Conservation (phyloP, 1,140 invertebrate species). For the Drosophila equinoxialis region DNA sequence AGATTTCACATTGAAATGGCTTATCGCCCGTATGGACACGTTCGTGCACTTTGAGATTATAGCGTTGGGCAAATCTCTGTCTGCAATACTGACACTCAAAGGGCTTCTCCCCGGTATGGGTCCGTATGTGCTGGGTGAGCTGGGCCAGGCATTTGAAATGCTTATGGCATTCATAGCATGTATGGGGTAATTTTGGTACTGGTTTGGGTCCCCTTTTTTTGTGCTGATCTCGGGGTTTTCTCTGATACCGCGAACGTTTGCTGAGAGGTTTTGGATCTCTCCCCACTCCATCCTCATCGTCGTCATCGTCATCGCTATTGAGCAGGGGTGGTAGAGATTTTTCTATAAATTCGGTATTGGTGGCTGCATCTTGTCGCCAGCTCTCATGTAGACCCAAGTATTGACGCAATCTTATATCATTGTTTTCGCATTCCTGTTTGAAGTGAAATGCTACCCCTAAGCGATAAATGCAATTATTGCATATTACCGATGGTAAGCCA, state of each 20-base stretch:
- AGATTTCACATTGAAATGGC: conserved; percentile 92
- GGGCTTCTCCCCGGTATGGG: conserved; percentile 87
- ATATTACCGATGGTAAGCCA: conserved; percentile 87
- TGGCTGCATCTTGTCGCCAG: conserved; percentile 75
- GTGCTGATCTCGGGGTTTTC: conserved; percentile 85
- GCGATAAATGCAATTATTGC: conserved; percentile 87
- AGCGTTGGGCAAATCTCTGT: conserved; percentile 91
- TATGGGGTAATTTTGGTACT: conserved; percentile 84
- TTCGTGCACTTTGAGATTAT: conserved; percentile 93
- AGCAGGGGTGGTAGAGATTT: conserved; percentile 32
- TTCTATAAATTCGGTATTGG: conserved; percentile 69
- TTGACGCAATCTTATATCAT: conserved; percentile 86
- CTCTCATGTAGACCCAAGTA: conserved; percentile 84
- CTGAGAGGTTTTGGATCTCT: conserved; percentile 44
- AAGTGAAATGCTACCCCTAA: conserved; percentile 87
- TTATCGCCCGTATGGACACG: conserved; percentile 91
- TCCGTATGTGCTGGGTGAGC: conserved; percentile 85
- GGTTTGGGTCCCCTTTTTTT: conserved; percentile 85
- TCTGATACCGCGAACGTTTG: conserved; percentile 83
- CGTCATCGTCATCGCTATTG: conserved; percentile 66
- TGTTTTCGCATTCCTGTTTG: conserved; percentile 87
- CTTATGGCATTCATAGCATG: conserved; percentile 85
- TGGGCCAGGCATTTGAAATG: conserved; percentile 86
- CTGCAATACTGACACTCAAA: conserved; percentile 90
- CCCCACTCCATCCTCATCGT: conserved; percentile 20